Percentiles rank a stretch among this genome's conserved stretches.
phyloP scores from a whole-genome alignment of 2,888 invertebrate genomes.

The Brenthis hecate region DNA sequence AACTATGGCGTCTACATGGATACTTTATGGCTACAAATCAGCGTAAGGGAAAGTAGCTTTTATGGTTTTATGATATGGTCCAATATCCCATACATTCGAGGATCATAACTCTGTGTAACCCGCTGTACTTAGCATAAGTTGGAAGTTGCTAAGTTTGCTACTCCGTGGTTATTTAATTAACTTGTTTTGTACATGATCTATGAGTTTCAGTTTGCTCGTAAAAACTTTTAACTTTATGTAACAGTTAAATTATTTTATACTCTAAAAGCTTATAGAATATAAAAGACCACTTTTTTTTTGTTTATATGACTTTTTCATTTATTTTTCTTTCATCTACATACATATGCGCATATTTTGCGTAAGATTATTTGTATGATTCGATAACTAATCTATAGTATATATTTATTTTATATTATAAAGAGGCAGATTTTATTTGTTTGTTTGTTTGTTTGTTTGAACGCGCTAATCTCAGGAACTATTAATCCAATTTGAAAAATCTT shows the following conservation, averaged over 20 bases:
- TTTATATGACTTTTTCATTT: too few species aligned
- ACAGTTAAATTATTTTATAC: constrained; percentile 19
- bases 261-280: background rate
- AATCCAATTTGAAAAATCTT: too few species aligned
- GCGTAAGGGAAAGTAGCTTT: background rate
- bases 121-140: constrained; percentile 36
- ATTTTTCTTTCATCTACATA: too few species aligned
- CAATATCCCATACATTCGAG: background rate
- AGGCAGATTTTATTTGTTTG: too few species aligned
- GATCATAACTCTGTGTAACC: constrained; percentile 18
- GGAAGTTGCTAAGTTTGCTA: constrained; percentile 33
- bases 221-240: constrained; percentile 13
- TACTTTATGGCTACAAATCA: constrained; percentile 2
- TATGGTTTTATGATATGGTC: constrained; percentile 3
- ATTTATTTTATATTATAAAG: too few species aligned
- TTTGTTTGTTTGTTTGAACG: too few species aligned
- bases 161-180: constrained; percentile 37
- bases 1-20: constrained; percentile 12
- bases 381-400: too few species aligned
- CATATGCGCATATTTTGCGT: too few species aligned
- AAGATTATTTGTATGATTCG: too few species aligned
- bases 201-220: constrained; percentile 20
- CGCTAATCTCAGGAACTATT: too few species aligned
- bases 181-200: constrained; percentile 30
- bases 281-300: too few species aligned